phyloP scores from a whole-genome alignment of 2,113 vertebrate species.

The Gila orcuttii region DNA sequence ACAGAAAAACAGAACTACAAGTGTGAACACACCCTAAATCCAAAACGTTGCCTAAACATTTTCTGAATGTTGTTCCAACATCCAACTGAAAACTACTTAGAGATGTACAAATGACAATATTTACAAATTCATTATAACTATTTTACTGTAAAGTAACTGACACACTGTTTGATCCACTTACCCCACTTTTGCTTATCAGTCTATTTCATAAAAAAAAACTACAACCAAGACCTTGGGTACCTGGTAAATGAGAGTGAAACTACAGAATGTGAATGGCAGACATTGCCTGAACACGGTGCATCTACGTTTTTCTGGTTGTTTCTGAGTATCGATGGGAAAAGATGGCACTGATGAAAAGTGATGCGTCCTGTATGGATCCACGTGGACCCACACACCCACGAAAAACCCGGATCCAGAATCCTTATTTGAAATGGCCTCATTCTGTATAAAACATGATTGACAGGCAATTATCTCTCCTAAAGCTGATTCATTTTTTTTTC shows the following conservation, averaged over 20 bases:
- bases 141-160: too few relatives aligned
- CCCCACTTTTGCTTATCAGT: too few relatives aligned
- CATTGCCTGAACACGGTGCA: background rate
- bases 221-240: background rate
- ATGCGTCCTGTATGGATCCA: background rate
- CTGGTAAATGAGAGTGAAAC: background rate
- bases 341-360: background rate
- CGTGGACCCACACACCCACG: too few relatives aligned
- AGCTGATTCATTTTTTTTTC: background rate
- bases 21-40: too few relatives aligned
- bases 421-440: constrained; percentile 21
- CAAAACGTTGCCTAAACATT: too few relatives aligned
- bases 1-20: too few relatives aligned
- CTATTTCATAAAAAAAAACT: too few relatives aligned
- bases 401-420: background rate
- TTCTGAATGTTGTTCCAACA: too few relatives aligned
- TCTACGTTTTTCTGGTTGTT: background rate
- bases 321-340: background rate
- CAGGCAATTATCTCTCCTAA: constrained; percentile 40
- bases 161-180: too few relatives aligned
- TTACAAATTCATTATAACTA: too few relatives aligned
- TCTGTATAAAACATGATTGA: constrained; percentile 20
- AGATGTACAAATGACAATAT: too few relatives aligned
- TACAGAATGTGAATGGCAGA: background rate
- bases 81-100: too few relatives aligned